phyloP scores from a whole-genome alignment of 2,797 vertebrate genomes.

The Chromis chromis region DNA sequence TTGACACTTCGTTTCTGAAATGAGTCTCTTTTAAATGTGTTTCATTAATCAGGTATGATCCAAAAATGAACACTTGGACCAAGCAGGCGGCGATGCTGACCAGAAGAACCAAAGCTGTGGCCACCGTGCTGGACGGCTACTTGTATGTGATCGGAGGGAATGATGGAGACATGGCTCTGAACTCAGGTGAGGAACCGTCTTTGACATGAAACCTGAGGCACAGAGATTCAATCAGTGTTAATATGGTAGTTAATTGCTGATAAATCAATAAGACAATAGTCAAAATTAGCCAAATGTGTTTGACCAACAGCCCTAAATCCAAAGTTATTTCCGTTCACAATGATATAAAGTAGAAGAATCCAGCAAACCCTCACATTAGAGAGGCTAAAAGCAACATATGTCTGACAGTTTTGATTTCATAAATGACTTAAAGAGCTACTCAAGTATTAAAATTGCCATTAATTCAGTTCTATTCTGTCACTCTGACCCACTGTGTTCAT shows the following conservation, averaged over 20 bases:
- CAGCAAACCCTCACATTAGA: no score
- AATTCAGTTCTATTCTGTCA: not conserved
- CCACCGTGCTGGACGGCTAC: slow-evolving; percentile 71
- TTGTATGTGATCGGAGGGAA: slow-evolving; percentile 82
- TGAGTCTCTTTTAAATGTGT: not conserved
- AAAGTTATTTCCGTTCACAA: no score
- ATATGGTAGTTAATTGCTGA: not conserved
- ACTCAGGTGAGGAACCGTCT: slow-evolving; percentile 68
- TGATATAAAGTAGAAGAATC: no score
- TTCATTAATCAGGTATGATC: slow-evolving; percentile 74
- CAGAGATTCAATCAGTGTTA: not conserved
- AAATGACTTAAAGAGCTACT: no score
- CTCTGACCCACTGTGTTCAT: not conserved
- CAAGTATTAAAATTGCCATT: no score
- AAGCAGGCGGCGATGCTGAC: slow-evolving; percentile 73
- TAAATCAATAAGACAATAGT: no score
- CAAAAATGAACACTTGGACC: slow-evolving; percentile 75
- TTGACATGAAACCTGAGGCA: not conserved
- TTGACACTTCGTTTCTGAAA: slow-evolving; percentile 16
- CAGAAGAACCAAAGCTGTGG: slow-evolving; percentile 62
- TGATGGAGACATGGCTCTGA: slow-evolving; percentile 72
- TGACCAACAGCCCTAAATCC: not conserved
- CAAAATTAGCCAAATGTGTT: no score
- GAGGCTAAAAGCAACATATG: no score
- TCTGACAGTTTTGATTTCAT: no score